Base-by-base conservation (phyloP, 2,797 vertebrate species). In the Discoglossus pictus region DNA sequence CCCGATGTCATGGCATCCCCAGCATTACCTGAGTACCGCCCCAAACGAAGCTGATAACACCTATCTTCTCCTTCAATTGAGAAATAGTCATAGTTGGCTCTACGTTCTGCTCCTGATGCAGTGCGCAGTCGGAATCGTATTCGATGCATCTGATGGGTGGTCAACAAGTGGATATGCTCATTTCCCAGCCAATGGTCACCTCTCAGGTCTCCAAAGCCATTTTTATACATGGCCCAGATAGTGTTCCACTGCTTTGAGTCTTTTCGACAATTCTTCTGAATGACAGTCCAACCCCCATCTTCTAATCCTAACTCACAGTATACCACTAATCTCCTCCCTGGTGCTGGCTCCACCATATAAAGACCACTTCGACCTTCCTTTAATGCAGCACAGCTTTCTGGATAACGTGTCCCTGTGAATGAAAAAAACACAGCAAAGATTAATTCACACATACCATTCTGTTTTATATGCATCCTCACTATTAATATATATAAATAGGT, bases 1-100 rank as follows among this genome's bases (percentile, higher is more conserved):
- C 60, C 68, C 36, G 68, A 71, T 35, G 68, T 71, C 68, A 71
- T 71, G 17, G 68, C 60, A 52, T 71, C 68, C 12, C 68, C 68
- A 44, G 68, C 68, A 64, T 43, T 51, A n/a, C 68, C 68, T 16
- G 68, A 64, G 18, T 71, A 71, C 2, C 44, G 36, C 7, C 68
- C 68, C n/a, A 71, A 21, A 17, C 68, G 25, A 35, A 71, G 47
- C 12, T 46, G 17, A 71, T 71, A 71, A 27, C 61, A 64, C 2
- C 2, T 40, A 16, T 15, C 31, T 43, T 64, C 52, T 2, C 36
- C 68, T 13, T 71, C 68, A 16, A 71, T 52, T 6, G 52, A 42
- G 36, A 71, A 71, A 11, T 53, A 71, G 38, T 51, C 44, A 38
- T 71, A 71, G 15, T 71, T 47, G 18, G 68, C 68, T 21, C 39